Percentiles rank a stretch among this genome's conserved stretches.
phyloP scores from a whole-genome alignment of 2,797 vertebrate genomes.

The Helostoma temminkii region DNA sequence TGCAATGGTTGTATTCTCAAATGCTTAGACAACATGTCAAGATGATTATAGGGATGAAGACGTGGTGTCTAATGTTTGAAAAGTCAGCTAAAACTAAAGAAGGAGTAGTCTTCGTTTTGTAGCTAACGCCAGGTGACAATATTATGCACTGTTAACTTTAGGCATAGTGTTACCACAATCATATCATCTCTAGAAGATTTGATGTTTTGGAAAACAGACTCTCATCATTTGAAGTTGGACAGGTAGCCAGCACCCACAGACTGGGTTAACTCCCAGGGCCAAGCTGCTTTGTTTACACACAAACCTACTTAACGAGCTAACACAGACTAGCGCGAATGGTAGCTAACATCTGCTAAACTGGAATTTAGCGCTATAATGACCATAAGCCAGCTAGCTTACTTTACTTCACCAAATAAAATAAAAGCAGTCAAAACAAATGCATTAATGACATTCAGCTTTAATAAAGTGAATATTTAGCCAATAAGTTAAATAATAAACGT shows the following conservation, averaged over 20 bases:
- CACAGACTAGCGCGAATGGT: not conserved
- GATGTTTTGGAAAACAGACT: not conserved
- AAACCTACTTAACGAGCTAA: not conserved
- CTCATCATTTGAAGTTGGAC: fast-evolving
- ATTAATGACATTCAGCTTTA: too few relatives aligned
- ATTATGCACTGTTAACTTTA: not conserved
- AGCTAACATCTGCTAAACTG: constrained; percentile 17
- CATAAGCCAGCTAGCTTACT: not conserved
- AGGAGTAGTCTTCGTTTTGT: too few relatives aligned
- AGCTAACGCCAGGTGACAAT: too few relatives aligned
- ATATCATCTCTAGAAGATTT: not conserved
- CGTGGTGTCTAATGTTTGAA: not conserved
- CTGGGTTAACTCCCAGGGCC: fast-evolving
- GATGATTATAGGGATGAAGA: not conserved
- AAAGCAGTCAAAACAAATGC: too few relatives aligned
- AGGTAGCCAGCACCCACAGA: not conserved
- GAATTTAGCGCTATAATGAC: not conserved
- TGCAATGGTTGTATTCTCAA: not conserved
- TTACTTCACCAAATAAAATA: not conserved
- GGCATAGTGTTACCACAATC: too few relatives aligned
- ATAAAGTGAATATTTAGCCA: not conserved
- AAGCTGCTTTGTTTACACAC: constrained; percentile 33
- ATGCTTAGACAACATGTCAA: not conserved
- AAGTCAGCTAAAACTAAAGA: not conserved
- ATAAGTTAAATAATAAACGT: not conserved